Evolutionary conservation across 2,888 invertebrate genomes (phyloP), one percentile per base, ranked within the genome.

Genomic region (Coelopa pilipes): DNA sequence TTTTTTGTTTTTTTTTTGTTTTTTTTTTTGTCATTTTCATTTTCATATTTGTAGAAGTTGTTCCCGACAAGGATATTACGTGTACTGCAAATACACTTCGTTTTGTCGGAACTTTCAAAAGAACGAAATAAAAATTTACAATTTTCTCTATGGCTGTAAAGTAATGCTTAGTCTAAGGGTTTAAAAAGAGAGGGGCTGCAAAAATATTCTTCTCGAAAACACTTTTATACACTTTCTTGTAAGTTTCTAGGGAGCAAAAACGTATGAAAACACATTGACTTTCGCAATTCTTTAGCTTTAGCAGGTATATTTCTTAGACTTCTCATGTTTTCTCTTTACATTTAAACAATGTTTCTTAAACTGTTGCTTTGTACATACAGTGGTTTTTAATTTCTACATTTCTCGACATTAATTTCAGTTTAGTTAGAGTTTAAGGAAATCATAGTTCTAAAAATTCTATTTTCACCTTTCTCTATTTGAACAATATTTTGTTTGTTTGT

Each of bases 291-390:
- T 67, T 70, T 59, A 76, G 34, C 73, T 73, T 73, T 60, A 68
- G 19, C 1, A 19, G n/a, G 70, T 71, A 60, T 46, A 74, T 46
- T 55, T 57, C 57, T 46, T 57, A 70, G 47, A 76, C 4, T 73
- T 72, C 74, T 73, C 65, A 50, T 72, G 78, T 47, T 76, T 78
- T 60, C 74, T 47, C 17, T 60, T 46, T 69, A 34, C 47, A 50
- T 67, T 46, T 66, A 60, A 55, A 21, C 49, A 50, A 13, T 55
- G 47, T 46, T 72, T 72, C 47, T 17, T 9, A 66, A 65, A 53
- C 24, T 57, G 49, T 72, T 57, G 57, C 57, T 55, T 72, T 55
- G 19, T 66, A 72, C 50, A 47, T 66, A 55, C 66, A 55, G 57
- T 59, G 34, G 65, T 50, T 55, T 17, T 66, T 50, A 60, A 59